Evolutionary conservation across 2,113 vertebrate species (phyloP).

Genomic region (Donacobius atricapilla): DNA sequence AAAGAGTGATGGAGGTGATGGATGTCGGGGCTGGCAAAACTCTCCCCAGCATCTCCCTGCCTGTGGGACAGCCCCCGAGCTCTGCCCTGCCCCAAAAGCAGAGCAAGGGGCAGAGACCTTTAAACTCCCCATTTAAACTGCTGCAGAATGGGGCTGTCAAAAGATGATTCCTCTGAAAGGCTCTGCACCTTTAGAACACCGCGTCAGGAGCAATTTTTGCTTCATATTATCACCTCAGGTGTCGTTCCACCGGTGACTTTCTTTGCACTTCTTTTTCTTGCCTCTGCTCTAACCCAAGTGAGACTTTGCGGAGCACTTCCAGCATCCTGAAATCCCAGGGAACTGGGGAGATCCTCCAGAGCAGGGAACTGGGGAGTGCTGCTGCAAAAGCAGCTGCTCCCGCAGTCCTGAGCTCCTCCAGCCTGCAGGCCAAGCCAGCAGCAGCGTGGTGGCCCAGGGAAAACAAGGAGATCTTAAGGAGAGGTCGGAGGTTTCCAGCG

Average conservation of each 20-base stretch:
- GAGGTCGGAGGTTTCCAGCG: neutral
- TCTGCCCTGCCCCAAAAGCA: neutral
- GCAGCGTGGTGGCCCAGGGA: neutral
- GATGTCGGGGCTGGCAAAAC: neutral
- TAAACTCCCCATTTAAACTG: neutral
- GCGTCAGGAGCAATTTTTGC: neutral
- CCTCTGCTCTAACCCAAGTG: neutral
- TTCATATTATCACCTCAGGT: conserved; percentile 6
- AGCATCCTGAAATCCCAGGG: neutral
- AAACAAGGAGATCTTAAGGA: neutral
- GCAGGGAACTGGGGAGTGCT: neutral
- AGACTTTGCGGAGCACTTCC: neutral
- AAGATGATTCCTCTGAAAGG: neutral
- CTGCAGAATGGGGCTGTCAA: neutral
- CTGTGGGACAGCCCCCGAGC: neutral
- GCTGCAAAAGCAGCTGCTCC: neutral
- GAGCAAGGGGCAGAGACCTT: neutral
- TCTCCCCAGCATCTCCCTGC: neutral
- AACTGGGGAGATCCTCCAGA: too few species aligned
- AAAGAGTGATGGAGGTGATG: neutral
- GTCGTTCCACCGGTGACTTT: neutral
- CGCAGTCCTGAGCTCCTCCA: neutral
- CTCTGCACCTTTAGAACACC: neutral
- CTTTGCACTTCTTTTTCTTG: neutral
- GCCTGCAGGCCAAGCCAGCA: neutral